phyloP scores from a whole-genome alignment of 2,113 vertebrate genomes.

The Ceyx cyanopectus region DNA sequence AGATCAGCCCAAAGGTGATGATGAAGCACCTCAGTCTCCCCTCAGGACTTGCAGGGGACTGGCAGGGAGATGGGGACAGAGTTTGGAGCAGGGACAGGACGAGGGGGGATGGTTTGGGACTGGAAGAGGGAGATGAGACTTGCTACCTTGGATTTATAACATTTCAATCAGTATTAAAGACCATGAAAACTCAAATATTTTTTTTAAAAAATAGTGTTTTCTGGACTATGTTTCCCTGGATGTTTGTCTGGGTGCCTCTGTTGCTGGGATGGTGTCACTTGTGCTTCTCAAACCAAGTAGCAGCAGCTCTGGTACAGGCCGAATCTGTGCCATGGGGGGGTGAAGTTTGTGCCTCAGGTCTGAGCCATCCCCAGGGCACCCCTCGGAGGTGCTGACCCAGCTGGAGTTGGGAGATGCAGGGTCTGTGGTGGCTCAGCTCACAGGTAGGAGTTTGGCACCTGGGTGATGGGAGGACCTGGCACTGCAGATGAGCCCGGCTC shows the following conservation, averaged over 20 bases:
- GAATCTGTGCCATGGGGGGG: too few relatives aligned
- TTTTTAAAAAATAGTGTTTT: not conserved
- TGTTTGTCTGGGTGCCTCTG: not conserved
- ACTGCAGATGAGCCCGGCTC: not conserved
- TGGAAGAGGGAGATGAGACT: not conserved
- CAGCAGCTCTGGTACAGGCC: not conserved
- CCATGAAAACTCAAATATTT: not conserved
- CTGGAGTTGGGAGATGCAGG: accelerated
- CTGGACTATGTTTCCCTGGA: accelerated
- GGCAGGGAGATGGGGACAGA: too few relatives aligned
- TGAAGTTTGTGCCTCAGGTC: too few relatives aligned
- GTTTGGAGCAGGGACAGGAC: accelerated
- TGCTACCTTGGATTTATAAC: not conserved
- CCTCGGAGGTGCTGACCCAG: not conserved
- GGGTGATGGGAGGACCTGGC: not conserved
- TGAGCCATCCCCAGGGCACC: not conserved
- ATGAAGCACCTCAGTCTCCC: not conserved
- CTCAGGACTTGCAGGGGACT: too few relatives aligned
- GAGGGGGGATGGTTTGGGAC: not conserved
- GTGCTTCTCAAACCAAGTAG: not conserved
- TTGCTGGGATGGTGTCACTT: accelerated
- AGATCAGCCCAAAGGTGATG: not conserved
- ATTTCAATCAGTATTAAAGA: not conserved
- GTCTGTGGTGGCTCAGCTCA: not conserved
- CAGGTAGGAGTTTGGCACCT: accelerated